Evolutionary conservation across 2,113 vertebrate species (phyloP).

Genomic region (Seriola rivoliana): DNA sequence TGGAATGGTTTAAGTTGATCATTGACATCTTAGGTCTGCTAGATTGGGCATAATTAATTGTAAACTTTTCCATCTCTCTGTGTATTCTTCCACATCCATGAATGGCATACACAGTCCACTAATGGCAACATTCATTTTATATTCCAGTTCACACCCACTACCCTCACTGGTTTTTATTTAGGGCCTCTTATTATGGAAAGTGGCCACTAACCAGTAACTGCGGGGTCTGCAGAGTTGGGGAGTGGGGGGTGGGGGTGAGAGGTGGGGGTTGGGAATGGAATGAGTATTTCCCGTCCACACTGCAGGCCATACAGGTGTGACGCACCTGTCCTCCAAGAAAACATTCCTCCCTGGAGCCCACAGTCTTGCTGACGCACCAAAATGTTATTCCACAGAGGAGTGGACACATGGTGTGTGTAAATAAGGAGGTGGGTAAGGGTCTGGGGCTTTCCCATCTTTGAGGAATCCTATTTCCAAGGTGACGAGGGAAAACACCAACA

Average conservation of each 20-base stretch:
- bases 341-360: conserved; percentile 56
- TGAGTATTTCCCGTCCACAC: conserved; percentile 56
- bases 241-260: neutral
- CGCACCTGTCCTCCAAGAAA: conserved; percentile 73
- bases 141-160: conserved; percentile 46
- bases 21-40: conserved; percentile 7
- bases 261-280: conserved; percentile 11
- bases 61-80: conserved; percentile 27
- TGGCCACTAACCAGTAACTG: conserved; percentile 20
- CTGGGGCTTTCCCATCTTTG: conserved; percentile 59
- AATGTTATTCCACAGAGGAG: conserved; percentile 54
- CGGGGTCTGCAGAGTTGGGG: conserved; percentile 17
- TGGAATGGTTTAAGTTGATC: neutral
- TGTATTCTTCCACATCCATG: conserved; percentile 42
- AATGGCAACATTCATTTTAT: conserved; percentile 41
- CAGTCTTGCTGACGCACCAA: conserved; percentile 61
- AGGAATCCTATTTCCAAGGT: conserved; percentile 61
- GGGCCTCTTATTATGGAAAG: conserved; percentile 36
- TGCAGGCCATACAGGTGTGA: conserved; percentile 70
- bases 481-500: conserved; percentile 64
- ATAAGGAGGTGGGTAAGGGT: neutral
- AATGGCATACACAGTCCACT: conserved; percentile 35
- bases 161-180: conserved; percentile 1
- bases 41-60: neutral
- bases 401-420: conserved; percentile 35